phyloP scores from a whole-genome alignment of 2,888 invertebrate species.

The Syrphus vitripennis region DNA sequence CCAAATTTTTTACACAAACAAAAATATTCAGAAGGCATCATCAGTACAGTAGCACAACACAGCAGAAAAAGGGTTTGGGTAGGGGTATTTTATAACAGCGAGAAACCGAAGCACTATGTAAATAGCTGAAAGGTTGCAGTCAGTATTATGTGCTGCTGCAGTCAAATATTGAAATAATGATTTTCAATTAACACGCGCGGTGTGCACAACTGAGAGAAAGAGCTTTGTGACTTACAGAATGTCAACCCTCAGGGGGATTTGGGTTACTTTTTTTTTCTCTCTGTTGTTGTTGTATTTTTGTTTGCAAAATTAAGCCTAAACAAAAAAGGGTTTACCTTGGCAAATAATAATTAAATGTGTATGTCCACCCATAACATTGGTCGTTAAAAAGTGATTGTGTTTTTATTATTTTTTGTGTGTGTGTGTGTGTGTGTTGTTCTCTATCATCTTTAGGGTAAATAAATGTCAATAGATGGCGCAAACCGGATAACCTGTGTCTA shows the following conservation, averaged over 20 bases:
- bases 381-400: constrained; percentile 60
- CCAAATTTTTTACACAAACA: constrained; percentile 67
- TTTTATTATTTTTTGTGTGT: not conserved
- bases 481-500: constrained; percentile 18
- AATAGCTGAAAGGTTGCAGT: constrained; percentile 55
- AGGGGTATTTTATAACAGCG: not conserved
- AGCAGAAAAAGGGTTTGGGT: not conserved
- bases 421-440: too few relatives aligned
- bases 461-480: constrained; percentile 54
- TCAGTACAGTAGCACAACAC: too few relatives aligned
- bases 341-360: constrained; percentile 45
- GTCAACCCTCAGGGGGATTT: constrained; percentile 49
- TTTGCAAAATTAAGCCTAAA: constrained; percentile 21
- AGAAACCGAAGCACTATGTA: constrained; percentile 34
- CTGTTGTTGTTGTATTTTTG: not conserved
- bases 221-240: constrained; percentile 63
- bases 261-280: not conserved
- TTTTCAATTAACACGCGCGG: constrained; percentile 74
- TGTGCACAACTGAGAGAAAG: constrained; percentile 24
- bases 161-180: constrained; percentile 74
- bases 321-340: constrained; percentile 22
- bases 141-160: constrained; percentile 36
- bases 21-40: not conserved
- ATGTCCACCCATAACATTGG: constrained; percentile 24
- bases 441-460: not conserved